A percentile compares a stretch with the other conserved stretches of the same genome.
These are phyloP conservation scores for Ochropleura leucogaster DNA, from an alignment of 2,888 invertebrate genomes.

Conservation along the genomic window DNA sequence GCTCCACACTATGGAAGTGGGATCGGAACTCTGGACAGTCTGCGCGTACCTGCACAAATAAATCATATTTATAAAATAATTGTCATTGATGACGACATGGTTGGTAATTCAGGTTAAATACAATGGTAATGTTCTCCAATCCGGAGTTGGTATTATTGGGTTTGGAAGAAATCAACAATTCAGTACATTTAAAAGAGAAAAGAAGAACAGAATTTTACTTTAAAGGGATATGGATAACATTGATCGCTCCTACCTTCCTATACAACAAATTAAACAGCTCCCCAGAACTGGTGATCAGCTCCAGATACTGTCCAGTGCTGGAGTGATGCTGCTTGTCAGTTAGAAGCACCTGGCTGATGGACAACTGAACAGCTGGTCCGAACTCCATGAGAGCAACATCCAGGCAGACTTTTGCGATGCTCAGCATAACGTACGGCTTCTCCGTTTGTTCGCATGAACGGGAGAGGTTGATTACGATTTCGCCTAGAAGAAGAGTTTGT, in stretches of 20 bases:
- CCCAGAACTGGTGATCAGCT: slow-evolving; percentile 92
- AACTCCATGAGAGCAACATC: slow-evolving; percentile 95
- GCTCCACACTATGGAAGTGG: slow-evolving; percentile 95
- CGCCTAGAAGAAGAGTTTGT: slow-evolving; percentile 80
- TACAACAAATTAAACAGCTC: slow-evolving; percentile 94
- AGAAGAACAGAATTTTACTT: background rate
- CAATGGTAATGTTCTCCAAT: background rate
- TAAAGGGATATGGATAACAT: background rate
- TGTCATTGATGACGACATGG: background rate
- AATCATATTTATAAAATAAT: background rate
- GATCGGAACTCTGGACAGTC: slow-evolving; percentile 95
- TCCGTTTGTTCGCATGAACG: slow-evolving; percentile 92
- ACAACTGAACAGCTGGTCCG: slow-evolving; percentile 94
- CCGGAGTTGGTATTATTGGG: background rate
- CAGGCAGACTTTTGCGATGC: slow-evolving; percentile 92
- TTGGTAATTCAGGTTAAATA: background rate
- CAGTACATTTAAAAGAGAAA: background rate
- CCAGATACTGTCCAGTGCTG: slow-evolving; percentile 94
- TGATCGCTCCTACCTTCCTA: slow-evolving; percentile 91
- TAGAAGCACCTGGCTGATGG: slow-evolving; percentile 81
- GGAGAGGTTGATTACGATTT: slow-evolving; percentile 92
- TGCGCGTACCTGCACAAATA: slow-evolving; percentile 92
- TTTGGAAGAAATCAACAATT: background rate
- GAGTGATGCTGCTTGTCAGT: slow-evolving; percentile 95
- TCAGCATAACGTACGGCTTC: slow-evolving; percentile 93